These are phyloP conservation scores for Parauchenoglanis ngamensis DNA, from an alignment of 2,797 vertebrate genomes.

Conservation along the genomic window DNA sequence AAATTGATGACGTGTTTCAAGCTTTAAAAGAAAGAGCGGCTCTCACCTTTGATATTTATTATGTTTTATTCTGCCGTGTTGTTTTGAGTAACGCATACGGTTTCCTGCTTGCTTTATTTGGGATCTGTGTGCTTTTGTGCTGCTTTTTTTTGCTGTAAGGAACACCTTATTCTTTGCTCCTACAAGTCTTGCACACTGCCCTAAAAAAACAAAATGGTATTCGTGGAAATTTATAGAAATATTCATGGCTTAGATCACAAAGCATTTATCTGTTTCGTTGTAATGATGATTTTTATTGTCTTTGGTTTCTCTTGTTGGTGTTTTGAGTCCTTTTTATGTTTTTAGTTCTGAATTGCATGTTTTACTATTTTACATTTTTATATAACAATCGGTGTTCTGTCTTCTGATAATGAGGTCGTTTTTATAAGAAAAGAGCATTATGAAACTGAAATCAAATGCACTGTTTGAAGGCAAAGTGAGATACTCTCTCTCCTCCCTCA, in stretches of 20 bases:
- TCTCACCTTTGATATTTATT: constrained; percentile 76
- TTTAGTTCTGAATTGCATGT: constrained; percentile 58
- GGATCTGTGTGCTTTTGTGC: constrained; percentile 30
- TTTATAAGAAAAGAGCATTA: constrained; percentile 57
- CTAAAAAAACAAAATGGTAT: constrained; percentile 42
- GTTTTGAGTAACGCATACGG: constrained; percentile 32
- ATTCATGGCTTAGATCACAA: constrained; percentile 42
- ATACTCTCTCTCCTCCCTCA: constrained; percentile 24
- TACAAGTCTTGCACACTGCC: constrained; percentile 48
- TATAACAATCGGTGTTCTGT: constrained; percentile 35
- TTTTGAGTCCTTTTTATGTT: constrained; percentile 47
- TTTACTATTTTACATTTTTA: constrained; percentile 50
- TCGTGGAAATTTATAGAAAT: constrained; percentile 46
- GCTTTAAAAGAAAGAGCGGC: constrained; percentile 71
- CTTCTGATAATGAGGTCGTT: constrained; percentile 49
- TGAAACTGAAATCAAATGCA: constrained; percentile 61
- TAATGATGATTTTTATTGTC: constrained; percentile 42
- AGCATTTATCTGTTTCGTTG: constrained; percentile 36
- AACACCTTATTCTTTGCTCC: constrained; percentile 35
- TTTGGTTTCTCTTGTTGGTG: constrained; percentile 56
- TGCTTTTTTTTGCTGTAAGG: constrained; percentile 27
- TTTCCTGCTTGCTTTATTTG: constrained; percentile 55
- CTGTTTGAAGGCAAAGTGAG: constrained; percentile 38
- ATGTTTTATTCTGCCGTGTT: constrained; percentile 53
- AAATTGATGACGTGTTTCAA: constrained; percentile 68